Conservation (phyloP, 2,797 vertebrate species). For the Tolypeutes matacus region DNA sequence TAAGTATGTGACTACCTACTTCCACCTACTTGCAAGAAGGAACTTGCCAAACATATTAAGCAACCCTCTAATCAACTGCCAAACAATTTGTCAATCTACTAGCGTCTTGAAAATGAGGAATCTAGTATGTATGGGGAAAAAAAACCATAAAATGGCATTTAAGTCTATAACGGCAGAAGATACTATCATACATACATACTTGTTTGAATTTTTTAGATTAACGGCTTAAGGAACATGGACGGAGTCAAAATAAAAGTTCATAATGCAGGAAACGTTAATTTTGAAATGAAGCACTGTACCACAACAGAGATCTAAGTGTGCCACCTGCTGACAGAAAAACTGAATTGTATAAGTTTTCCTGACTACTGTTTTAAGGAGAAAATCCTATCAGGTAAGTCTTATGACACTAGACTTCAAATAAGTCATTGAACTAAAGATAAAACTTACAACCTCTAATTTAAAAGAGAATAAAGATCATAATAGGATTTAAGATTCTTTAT, state of each 20-base stretch:
- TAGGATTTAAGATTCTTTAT: neutral
- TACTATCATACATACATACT: neutral
- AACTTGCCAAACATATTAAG: constrained; percentile 72
- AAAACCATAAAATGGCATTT: neutral
- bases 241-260: neutral
- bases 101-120: constrained; percentile 25
- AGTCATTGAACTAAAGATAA: neutral
- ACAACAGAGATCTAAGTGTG: neutral
- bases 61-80: constrained; percentile 30
- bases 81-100: neutral
- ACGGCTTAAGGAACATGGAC: constrained; percentile 1
- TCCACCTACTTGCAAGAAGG: constrained; percentile 64
- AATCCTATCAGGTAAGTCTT: neutral
- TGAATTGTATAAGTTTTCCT: neutral
- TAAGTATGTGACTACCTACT: neutral
- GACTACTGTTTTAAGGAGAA: neutral
- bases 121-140: neutral
- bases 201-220: constrained; percentile 1
- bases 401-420: constrained; percentile 36
- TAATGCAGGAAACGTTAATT: neutral
- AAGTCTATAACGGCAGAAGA: neutral
- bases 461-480: constrained; percentile 21
- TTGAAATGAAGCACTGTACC: neutral
- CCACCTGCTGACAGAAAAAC: constrained; percentile 69
- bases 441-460: constrained; percentile 16